Evolutionary conservation across 2,797 vertebrate genomes (phyloP).

Genomic region (Caiman crocodilus): DNA sequence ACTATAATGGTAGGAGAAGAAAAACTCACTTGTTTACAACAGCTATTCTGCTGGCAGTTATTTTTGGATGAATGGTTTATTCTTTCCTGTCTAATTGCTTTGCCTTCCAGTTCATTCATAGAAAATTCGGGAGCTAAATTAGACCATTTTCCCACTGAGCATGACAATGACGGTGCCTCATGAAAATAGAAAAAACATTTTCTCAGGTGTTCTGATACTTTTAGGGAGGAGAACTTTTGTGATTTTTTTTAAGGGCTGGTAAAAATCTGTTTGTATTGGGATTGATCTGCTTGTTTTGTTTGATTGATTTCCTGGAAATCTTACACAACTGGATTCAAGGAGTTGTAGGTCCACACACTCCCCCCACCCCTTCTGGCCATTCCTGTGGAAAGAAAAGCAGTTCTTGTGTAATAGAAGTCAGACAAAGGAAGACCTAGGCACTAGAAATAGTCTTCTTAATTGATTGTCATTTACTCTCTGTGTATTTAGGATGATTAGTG

Average conservation of each 20-base stretch:
- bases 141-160: not conserved
- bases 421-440: not conserved
- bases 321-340: not conserved
- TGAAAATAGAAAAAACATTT: not conserved
- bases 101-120: constrained; percentile 58
- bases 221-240: constrained; percentile 4
- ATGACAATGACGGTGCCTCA: not conserved
- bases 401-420: not conserved
- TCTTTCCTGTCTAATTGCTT: constrained; percentile 42
- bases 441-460: not conserved
- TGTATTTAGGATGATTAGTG: not conserved
- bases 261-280: constrained; percentile 9
- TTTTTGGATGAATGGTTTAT: constrained; percentile 55
- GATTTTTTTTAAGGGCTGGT: not conserved
- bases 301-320: constrained; percentile 57
- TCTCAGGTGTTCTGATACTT: not conserved
- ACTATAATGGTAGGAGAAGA: not conserved
- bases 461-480: not conserved
- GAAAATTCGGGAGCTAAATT: constrained; percentile 36
- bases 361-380: accelerated
- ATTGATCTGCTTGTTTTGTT: constrained; percentile 52
- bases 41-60: constrained; percentile 10
- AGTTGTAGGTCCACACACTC: not conserved
- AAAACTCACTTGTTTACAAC: constrained; percentile 43
- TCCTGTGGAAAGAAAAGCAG: not conserved